phyloP scores from a whole-genome alignment of 2,113 vertebrate genomes.

The Gymnogyps californianus region DNA sequence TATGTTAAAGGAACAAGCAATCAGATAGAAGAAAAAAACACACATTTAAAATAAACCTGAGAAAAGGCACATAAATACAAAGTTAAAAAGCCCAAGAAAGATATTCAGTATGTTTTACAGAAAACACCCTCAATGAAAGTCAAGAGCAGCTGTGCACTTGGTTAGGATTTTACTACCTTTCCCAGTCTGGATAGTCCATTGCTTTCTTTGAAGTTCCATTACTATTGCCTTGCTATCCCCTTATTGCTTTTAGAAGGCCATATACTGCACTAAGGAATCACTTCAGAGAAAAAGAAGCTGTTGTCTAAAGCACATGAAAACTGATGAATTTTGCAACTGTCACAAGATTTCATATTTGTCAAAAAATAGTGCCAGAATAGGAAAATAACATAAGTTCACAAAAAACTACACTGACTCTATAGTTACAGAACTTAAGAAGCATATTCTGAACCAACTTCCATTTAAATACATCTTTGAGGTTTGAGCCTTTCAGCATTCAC shows the following conservation, averaged over 20 bases:
- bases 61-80: background rate
- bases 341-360: background rate
- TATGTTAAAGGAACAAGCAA: background rate
- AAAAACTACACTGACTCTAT: background rate
- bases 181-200: background rate
- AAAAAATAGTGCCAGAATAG: background rate
- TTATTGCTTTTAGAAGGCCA: background rate
- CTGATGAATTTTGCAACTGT: background rate
- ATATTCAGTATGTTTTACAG: background rate
- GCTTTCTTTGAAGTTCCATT: background rate
- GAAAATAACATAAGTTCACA: background rate
- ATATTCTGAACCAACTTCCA: background rate
- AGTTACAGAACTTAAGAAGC: background rate
- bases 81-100: background rate
- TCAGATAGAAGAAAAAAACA: background rate
- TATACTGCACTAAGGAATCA: background rate
- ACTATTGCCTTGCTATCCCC: background rate
- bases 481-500: background rate
- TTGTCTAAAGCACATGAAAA: background rate
- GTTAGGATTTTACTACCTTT: background rate
- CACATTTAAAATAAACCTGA: background rate
- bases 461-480: background rate
- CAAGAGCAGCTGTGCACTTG: background rate
- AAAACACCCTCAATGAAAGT: background rate
- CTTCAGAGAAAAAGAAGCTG: background rate